These are phyloP conservation scores for Dysmachus trigonus DNA, from an alignment of 2,888 invertebrate species.

Conservation along the genomic window DNA sequence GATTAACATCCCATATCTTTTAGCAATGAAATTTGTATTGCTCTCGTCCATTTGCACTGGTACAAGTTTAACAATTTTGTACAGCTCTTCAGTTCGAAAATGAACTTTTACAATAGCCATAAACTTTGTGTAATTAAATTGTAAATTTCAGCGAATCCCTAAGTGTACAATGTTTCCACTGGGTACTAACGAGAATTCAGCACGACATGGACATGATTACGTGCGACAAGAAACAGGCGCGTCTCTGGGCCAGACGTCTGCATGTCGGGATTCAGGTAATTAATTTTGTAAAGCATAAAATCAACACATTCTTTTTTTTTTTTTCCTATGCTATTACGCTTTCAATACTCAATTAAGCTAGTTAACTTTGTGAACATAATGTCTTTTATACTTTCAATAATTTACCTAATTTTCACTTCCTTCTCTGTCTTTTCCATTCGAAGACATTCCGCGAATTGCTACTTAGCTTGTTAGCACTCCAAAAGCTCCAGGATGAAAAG, in stretches of 20 bases:
- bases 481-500: slow-evolving; percentile 74
- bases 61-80: background rate
- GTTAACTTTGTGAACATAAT: background rate
- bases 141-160: slow-evolving; percentile 81
- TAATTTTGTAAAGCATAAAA: background rate
- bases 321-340: background rate
- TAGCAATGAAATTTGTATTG: background rate
- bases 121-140: slow-evolving; percentile 47
- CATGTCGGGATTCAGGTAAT: slow-evolving; percentile 77
- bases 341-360: background rate
- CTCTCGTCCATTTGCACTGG: background rate
- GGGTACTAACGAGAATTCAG: slow-evolving; percentile 75
- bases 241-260: slow-evolving; percentile 83
- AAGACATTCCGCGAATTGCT: slow-evolving; percentile 85
- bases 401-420: background rate
- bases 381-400: slow-evolving; percentile 51
- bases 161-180: slow-evolving; percentile 90
- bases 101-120: background rate
- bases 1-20: background rate
- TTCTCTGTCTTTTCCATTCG: slow-evolving; percentile 53
- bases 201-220: slow-evolving; percentile 89
- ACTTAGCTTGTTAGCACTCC: slow-evolving; percentile 83
- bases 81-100: background rate
- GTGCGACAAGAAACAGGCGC: slow-evolving; percentile 85
- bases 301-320: background rate